Percentiles rank a stretch among this genome's conserved stretches.
phyloP scores from a whole-genome alignment of 2,888 invertebrate species.

The Exephanes ischioxanthus region DNA sequence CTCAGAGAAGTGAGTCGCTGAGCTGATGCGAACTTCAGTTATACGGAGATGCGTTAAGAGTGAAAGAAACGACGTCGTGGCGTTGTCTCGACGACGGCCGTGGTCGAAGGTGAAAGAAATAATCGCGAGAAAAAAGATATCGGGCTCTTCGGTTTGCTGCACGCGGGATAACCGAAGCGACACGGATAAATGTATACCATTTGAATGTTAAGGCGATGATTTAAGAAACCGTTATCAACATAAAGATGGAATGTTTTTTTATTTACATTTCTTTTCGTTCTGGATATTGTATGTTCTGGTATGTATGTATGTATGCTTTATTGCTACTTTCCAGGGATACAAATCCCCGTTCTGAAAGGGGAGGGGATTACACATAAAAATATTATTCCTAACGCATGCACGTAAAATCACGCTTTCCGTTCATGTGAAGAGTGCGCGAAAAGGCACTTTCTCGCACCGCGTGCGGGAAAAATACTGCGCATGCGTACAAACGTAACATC shows the following conservation, averaged over 20 bases:
- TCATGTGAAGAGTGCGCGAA: too few species aligned
- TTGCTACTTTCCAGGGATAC: too few species aligned
- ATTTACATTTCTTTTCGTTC: too few species aligned
- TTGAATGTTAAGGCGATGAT: not conserved
- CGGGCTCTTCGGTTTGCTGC: not conserved
- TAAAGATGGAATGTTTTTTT: too few species aligned
- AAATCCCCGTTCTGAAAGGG: too few species aligned
- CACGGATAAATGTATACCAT: not conserved
- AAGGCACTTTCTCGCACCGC: too few species aligned
- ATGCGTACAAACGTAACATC: too few species aligned
- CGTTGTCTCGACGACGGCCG: conserved; percentile 6
- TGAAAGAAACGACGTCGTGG: conserved; percentile 5
- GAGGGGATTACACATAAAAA: too few species aligned
- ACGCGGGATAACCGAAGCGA: not conserved
- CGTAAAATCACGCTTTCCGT: too few species aligned
- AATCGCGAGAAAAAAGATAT: not conserved
- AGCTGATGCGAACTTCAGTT: conserved; percentile 19
- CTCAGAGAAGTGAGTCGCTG: conserved; percentile 7
- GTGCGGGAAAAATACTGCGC: too few species aligned
- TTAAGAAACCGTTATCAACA: not conserved
- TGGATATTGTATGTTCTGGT: not conserved
- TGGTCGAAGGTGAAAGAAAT: conserved; percentile 6
- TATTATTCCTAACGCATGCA: too few species aligned
- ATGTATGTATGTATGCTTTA: not conserved
- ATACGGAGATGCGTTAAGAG: conserved; percentile 8